Base-by-base conservation (phyloP, 2,113 vertebrate species). In the Cavia porcellus region DNA sequence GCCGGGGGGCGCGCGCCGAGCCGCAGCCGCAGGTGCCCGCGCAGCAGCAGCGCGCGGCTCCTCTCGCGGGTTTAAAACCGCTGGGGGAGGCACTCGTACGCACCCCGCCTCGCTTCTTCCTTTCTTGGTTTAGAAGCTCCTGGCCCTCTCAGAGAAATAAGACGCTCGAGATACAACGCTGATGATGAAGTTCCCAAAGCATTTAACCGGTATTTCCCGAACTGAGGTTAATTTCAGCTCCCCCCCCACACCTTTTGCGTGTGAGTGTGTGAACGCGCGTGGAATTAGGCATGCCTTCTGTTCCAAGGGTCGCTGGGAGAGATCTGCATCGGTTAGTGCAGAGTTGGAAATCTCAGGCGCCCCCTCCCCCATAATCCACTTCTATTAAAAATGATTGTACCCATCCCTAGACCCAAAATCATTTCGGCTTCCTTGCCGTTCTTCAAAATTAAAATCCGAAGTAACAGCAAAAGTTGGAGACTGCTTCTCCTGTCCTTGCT, bases 121-220 rank as follows among this genome's bases (percentile, higher is more conserved):
- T 95, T 96, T 97, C 92, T 96, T 94, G 95, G 81, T 62, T 95
- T 91, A 79, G 70, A 94, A 88, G 62, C 68, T 92, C 86, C 66
- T 30, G 64, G 79, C 30, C 7, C 50, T 88, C 87, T 55, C 66
- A 9, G 32, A 83, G 83, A 92, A 86, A 77, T 11, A 30, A 75
- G 61, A 96, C 55, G 82, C 57, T 89, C 47, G 66, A 38, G 17
- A 80, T 6, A 52, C 75, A 35, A 1, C 8, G 77, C 8, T 28
- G 77, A 42, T 89, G 80, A 96, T 83, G 68, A 93, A 83, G 42
- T 81, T 80, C 32, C 68, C 89, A 61, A 96, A 94, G 95, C 83
- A 94, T 92, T 62, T 87, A n/a, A 85, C 24, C n/a, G 64, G 12
- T 75, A 57, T 24, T 79, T 84, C 68, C 80, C 35, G 22, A 87